Conservation (phyloP, 1,140 invertebrate genomes). For the Berghia stephanieae region DNA sequence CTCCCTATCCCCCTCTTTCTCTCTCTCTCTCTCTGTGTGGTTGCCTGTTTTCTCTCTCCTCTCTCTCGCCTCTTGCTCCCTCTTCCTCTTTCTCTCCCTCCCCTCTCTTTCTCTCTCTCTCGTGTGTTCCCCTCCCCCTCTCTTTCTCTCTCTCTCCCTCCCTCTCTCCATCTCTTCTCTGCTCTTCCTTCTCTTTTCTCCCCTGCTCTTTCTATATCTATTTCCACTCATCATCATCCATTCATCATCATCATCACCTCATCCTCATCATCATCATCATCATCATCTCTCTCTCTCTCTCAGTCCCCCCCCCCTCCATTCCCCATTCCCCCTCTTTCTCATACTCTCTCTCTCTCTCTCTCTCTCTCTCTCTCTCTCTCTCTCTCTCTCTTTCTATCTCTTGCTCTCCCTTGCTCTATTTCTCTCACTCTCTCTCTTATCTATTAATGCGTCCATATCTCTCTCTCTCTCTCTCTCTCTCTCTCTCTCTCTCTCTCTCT, state of each 20-base stretch:
- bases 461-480: not conserved
- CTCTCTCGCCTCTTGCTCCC: not conserved
- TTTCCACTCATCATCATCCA: not conserved
- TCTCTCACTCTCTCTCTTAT: slow-evolving; percentile 8
- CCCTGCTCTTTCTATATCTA: not conserved
- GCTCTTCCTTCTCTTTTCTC: not conserved
- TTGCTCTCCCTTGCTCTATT: not conserved
- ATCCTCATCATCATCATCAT: not conserved
- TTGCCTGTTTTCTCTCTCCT: not conserved
- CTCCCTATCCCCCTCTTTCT: slow-evolving; percentile 6
- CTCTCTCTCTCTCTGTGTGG: slow-evolving; percentile 17
- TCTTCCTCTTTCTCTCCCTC: not conserved
- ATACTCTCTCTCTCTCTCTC: not conserved
- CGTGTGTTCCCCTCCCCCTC: not conserved
- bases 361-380: not conserved
- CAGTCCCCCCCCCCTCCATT: too few species aligned
- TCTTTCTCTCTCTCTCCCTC: not conserved
- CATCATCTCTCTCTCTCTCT: not conserved
- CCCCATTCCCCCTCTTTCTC: not conserved
- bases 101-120: slow-evolving; percentile 14
- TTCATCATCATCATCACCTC: not conserved
- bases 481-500: not conserved
- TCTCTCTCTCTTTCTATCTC: slow-evolving; percentile 11
- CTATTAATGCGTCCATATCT: too few species aligned
- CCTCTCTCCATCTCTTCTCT: not conserved